Conservation (phyloP, 2,888 invertebrate genomes). For the Pyrocoelia pectoralis region DNA sequence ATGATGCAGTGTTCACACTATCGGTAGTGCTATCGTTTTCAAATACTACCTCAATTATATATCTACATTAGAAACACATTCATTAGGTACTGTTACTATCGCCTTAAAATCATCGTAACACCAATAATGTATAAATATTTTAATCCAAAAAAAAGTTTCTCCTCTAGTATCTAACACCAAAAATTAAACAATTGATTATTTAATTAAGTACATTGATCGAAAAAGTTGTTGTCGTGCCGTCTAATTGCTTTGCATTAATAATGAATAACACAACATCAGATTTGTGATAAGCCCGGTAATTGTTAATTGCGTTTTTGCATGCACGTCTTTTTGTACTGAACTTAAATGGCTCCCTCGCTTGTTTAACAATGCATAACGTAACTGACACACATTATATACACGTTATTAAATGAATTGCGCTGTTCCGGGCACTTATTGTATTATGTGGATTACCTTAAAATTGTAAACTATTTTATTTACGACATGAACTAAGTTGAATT, state of each 20-base stretch:
- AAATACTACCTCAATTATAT: conserved; percentile 55
- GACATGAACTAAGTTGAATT: conserved; percentile 17
- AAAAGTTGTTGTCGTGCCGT: conserved; percentile 55
- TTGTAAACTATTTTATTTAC: conserved; percentile 16
- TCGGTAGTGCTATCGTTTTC: conserved; percentile 53
- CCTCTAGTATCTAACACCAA: conserved; percentile 23
- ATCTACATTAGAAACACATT: conserved; percentile 54
- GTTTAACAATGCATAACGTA: conserved; percentile 52
- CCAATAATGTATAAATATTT: too few relatives aligned
- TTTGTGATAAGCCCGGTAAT: conserved; percentile 60
- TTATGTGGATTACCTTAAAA: conserved; percentile 16
- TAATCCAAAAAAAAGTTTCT: neutral
- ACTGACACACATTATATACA: conserved; percentile 38
- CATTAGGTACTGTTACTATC: conserved; percentile 49
- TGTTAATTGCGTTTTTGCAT: conserved; percentile 63
- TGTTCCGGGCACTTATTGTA: conserved; percentile 30
- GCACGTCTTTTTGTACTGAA: conserved; percentile 49
- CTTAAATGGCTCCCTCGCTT: conserved; percentile 53
- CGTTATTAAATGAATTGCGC: conserved; percentile 39
- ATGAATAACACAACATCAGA: conserved; percentile 59
- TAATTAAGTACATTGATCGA: conserved; percentile 59
- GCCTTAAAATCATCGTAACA: conserved; percentile 38
- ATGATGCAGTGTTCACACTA: conserved; percentile 55
- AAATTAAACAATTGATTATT: conserved; percentile 57
- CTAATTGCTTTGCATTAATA: conserved; percentile 61